These are phyloP conservation scores for Etia nguti DNA, from an alignment of 2,113 vertebrate species.

Conservation along the genomic window DNA sequence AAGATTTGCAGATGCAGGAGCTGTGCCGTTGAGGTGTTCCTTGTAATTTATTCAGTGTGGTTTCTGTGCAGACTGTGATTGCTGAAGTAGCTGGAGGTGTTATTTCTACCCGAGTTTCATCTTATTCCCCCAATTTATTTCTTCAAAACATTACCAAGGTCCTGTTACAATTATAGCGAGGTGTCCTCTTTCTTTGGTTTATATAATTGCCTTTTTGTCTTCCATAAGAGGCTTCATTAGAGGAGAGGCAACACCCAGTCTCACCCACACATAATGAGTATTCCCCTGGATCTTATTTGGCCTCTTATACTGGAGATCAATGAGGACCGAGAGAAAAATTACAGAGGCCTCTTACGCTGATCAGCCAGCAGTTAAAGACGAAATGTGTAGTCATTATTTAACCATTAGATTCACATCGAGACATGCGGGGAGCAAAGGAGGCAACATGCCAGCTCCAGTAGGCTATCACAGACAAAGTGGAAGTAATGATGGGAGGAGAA, in stretches of 20 bases:
- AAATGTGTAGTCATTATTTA: slow-evolving; percentile 54
- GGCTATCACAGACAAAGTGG: not conserved
- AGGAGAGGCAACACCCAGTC: slow-evolving; percentile 36
- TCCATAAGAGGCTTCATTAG: slow-evolving; percentile 47
- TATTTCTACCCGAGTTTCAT: not conserved
- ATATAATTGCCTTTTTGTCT: slow-evolving; percentile 33
- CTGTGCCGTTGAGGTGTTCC: not conserved
- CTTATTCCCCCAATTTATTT: not conserved
- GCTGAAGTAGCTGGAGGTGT: not conserved
- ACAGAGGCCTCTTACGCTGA: slow-evolving; percentile 34
- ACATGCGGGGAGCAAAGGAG: not conserved
- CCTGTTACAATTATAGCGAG: not conserved
- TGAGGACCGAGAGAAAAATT: slow-evolving; percentile 53
- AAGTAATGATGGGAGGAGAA: slow-evolving; percentile 10
- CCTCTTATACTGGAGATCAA: slow-evolving; percentile 55
- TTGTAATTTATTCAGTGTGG: not conserved
- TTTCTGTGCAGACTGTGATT: not conserved
- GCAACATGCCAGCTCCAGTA: not conserved
- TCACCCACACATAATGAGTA: slow-evolving; percentile 40
- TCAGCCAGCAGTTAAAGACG: slow-evolving; percentile 54
- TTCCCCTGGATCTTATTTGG: slow-evolving; percentile 62
- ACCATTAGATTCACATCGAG: slow-evolving; percentile 49
- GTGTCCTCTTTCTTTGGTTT: not conserved
- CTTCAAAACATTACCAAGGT: not conserved
- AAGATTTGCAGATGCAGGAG: not conserved